Conservation (phyloP, 2,888 invertebrate genomes). For the Coelopa pilipes region DNA sequence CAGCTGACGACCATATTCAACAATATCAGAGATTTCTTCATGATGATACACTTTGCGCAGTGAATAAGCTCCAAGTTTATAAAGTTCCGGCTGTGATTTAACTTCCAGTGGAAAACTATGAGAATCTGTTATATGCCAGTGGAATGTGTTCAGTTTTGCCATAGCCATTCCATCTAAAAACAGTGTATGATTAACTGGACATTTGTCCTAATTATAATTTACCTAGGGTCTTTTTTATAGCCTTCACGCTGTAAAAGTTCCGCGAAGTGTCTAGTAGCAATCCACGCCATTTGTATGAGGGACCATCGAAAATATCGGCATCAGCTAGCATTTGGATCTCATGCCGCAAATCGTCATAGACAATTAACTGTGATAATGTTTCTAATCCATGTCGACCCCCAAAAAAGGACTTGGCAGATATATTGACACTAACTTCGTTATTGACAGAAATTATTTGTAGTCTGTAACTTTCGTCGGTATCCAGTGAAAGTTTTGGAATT, state of each 20-base stretch:
- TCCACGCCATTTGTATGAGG: conserved; percentile 89
- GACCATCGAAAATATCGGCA: conserved; percentile 77
- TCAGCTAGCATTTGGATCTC: conserved; percentile 73
- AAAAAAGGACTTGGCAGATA: conserved; percentile 71
- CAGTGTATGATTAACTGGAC: background rate
- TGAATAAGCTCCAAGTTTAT: conserved; percentile 82
- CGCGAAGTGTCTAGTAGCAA: conserved; percentile 90
- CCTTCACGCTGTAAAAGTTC: conserved; percentile 81
- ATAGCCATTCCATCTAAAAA: conserved; percentile 84
- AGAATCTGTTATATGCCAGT: conserved; percentile 94
- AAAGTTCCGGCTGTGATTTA: conserved; percentile 76
- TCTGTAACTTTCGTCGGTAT: conserved; percentile 71
- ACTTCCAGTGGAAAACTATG: conserved; percentile 93
- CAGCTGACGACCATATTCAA: conserved; percentile 76
- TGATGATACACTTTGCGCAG: conserved; percentile 76
- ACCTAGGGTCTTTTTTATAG: conserved; percentile 80
- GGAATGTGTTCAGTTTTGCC: conserved; percentile 92
- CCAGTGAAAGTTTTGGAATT: conserved; percentile 64
- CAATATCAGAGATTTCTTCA: conserved; percentile 70
- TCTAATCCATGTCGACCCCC: conserved; percentile 75
- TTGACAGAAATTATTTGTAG: conserved; percentile 52
- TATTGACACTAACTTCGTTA: conserved; percentile 66
- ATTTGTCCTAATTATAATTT: conserved; percentile 39
- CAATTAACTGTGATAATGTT: conserved; percentile 67
- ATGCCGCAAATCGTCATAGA: conserved; percentile 65